Evolutionary conservation across 2,888 invertebrate species (phyloP).

Genomic region (Coenonympha arcania): DNA sequence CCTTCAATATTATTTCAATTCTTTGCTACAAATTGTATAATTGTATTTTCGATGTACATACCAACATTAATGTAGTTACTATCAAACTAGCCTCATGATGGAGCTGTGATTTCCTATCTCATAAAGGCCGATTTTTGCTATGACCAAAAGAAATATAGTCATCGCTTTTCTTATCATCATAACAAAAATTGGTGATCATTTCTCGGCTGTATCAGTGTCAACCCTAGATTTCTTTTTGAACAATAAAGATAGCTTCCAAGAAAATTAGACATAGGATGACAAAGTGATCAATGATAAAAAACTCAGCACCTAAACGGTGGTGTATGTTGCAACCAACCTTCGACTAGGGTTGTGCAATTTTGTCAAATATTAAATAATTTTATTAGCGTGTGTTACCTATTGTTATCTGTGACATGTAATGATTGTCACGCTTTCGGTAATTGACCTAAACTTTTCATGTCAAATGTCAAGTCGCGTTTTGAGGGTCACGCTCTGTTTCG

Average conservation of each 20-base stretch:
- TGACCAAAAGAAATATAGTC: too few relatives aligned
- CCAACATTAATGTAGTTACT: too few relatives aligned
- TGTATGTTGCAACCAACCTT: constrained; percentile 61
- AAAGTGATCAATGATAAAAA: constrained; percentile 33
- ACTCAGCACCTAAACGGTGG: constrained; percentile 53
- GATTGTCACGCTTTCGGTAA: constrained; percentile 52
- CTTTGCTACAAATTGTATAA: too few relatives aligned
- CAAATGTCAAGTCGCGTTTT: constrained; percentile 26
- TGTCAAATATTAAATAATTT: constrained; percentile 49
- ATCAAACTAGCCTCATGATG: too few relatives aligned
- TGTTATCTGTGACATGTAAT: constrained; percentile 57
- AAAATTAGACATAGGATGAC: constrained; percentile 53
- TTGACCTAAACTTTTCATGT: constrained; percentile 44
- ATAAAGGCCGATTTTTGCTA: too few relatives aligned
- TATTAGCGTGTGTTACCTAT: constrained; percentile 53
- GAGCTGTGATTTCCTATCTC: too few relatives aligned
- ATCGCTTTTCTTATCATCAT: too few relatives aligned
- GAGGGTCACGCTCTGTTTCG: constrained; percentile 41
- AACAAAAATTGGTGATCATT: too few relatives aligned
- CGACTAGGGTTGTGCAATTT: constrained; percentile 54
- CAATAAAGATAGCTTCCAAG: constrained; percentile 31
- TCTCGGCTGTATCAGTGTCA: too few relatives aligned
- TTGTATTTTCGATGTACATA: too few relatives aligned
- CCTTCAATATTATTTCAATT: too few relatives aligned
- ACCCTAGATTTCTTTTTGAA: not conserved